Conservation (phyloP, 2,113 vertebrate species). For the Ornithorhynchus anatinus region DNA sequence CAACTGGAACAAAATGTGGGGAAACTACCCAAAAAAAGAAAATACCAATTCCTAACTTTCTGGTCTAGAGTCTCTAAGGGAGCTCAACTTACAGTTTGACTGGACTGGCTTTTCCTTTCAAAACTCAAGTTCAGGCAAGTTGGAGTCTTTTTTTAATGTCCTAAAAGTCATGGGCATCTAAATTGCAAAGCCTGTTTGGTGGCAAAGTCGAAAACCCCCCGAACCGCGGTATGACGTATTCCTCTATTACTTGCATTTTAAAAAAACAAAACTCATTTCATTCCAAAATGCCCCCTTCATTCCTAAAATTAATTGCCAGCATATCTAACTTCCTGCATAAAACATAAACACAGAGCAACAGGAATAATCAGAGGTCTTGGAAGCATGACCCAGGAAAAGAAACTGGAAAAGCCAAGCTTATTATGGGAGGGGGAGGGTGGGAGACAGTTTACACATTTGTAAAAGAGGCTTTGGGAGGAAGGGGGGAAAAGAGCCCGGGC, state of each 20-base stretch:
- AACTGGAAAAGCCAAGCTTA: neutral
- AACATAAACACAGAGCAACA: constrained; percentile 39
- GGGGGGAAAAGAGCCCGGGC: too few species aligned
- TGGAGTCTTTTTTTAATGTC: constrained; percentile 18
- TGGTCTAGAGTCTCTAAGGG: too few species aligned
- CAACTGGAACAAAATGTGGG: too few species aligned
- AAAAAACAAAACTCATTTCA: neutral
- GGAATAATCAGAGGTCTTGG: constrained; percentile 26
- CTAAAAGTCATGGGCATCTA: neutral
- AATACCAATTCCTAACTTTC: too few species aligned
- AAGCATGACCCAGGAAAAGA: constrained; percentile 15
- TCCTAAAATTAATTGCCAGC: constrained; percentile 21
- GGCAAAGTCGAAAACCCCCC: constrained; percentile 11
- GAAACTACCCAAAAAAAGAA: too few species aligned
- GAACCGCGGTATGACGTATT: constrained; percentile 10
- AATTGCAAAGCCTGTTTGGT: constrained; percentile 36
- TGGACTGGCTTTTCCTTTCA: neutral
- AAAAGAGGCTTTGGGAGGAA: too few species aligned
- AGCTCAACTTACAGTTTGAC: neutral
- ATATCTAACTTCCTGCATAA: constrained; percentile 37
- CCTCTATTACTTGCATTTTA: constrained; percentile 6
- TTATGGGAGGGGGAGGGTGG: neutral
- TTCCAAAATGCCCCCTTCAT: constrained; percentile 17
- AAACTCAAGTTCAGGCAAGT: neutral
- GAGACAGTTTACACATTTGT: too few species aligned